Base-by-base conservation (phyloP, 2,113 vertebrate species). In the Chitala chitala region DNA sequence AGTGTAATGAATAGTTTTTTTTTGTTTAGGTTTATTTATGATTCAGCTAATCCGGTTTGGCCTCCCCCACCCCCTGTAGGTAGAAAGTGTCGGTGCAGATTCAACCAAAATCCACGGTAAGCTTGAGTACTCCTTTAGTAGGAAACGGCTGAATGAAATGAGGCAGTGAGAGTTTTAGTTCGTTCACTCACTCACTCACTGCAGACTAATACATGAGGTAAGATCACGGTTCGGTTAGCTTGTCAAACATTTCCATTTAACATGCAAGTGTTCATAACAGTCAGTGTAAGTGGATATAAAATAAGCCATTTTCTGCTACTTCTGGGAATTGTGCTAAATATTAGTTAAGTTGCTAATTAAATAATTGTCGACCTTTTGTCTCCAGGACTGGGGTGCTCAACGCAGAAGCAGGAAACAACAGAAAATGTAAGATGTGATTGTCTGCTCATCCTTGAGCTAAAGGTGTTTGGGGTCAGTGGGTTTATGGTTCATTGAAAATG, bases 61-160 rank as follows among this genome's bases (percentile, higher is more conserved):
- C 31, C 15, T 76, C 22, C 63, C 33, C 73, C n/a, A n/a, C 51
- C 51, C 13, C 50, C 36, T 75, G 69, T 78, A 96, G 94, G 85
- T 79, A 81, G 90, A 24, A 94, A 89, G 79, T 96, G 94, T 75
- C 82, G 82, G 54, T 96, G 94, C 83, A 91, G 89, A 71, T 91
- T 89, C 82, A 91, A 86, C 70, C 90, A 93, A 74, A 88, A 89
- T 66, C 81, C 90, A 75, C 92, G 84, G 94, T 92, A 79, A 88
- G 72, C 46, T 12, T 20, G 24, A 29, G 20, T 22, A 7, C 29
- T 42, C n/a, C n/a, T n/a, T n/a, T n/a, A n/a, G n/a, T n/a, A n/a
- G n/a, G n/a, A n/a, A n/a, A n/a, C n/a, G n/a, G n/a, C n/a, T n/a
- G n/a, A n/a, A 38, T 15, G 9, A 31, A 29, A 15, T 38, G 3